Evolutionary conservation across 2,113 vertebrate species (phyloP).

Genomic region (Eidolon helvum): DNA sequence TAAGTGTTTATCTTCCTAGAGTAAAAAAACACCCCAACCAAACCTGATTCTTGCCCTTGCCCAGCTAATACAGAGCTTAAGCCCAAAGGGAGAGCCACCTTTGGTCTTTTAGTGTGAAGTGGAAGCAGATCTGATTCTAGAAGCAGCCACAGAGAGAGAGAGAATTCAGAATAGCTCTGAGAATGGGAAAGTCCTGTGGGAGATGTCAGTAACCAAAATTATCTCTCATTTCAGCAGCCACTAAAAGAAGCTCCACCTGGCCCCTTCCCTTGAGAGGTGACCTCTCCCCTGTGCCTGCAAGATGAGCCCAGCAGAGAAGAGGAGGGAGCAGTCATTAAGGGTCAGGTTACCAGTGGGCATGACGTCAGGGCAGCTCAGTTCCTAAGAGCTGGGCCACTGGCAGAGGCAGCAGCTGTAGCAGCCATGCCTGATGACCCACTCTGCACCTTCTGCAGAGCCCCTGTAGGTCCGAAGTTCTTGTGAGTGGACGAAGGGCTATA

Average conservation of each 20-base stretch:
- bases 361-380: constrained; percentile 48
- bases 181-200: constrained; percentile 29
- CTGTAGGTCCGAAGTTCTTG: not conserved
- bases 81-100: not conserved
- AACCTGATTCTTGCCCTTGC: not conserved
- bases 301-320: not conserved
- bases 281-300: constrained; percentile 25
- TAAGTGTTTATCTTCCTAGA: not conserved
- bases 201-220: constrained; percentile 55
- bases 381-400: not conserved
- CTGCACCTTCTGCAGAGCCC: not conserved
- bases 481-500: not conserved
- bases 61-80: not conserved
- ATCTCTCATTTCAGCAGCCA: constrained; percentile 67
- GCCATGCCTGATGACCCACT: not conserved
- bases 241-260: constrained; percentile 64
- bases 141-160: not conserved
- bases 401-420: constrained; percentile 43
- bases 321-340: constrained; percentile 22
- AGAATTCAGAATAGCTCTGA: not conserved
- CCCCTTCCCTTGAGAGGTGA: constrained; percentile 47
- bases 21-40: not conserved
- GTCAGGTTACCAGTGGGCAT: constrained; percentile 56
- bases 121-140: not conserved
- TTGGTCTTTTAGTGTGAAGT: not conserved